Percentiles rank a stretch among this genome's conserved stretches.
These are phyloP conservation scores for human (Homo sapiens) DNA, from an alignment of 2,113 vertebrate genomes.

Conservation along the genomic window GRCh38 chr14:39687501-39688000, in stretches of 20 bases:
- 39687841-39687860: neutral
- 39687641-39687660: neutral
- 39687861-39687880: neutral
- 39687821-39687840: neutral
- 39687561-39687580: neutral
- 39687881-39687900: neutral
- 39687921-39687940: neutral
- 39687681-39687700: neutral
- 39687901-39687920: neutral
- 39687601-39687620: neutral
- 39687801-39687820: neutral
- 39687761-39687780: neutral
- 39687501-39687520: neutral
- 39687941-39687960: slow-evolving; percentile 5
- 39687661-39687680: neutral
- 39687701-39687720: neutral
- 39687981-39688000: neutral
- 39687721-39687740: neutral
- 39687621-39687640: fast-evolving
- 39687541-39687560: neutral
- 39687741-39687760: neutral
- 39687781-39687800: neutral
- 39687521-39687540: neutral
- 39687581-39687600: neutral
- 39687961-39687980: neutral